A percentile compares a stretch with the other conserved stretches of the same genome.
phyloP scores from a whole-genome alignment of 2,888 invertebrate species.

The Melanostoma scalare region DNA sequence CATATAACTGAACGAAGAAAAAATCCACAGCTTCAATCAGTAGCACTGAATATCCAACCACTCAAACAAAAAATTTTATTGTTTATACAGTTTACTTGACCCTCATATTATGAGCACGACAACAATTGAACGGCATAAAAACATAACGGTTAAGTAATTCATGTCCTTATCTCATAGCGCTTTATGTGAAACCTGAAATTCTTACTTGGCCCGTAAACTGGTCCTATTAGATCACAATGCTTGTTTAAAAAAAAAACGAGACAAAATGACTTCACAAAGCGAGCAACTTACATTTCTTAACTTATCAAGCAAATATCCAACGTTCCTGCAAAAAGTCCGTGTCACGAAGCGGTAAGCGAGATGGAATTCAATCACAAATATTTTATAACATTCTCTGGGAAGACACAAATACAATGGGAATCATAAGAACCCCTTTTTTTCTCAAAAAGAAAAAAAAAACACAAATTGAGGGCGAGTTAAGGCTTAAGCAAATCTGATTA shows the following conservation, averaged over 20 bases:
- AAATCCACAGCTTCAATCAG: background rate
- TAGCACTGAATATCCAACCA: no score
- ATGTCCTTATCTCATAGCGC: conserved; percentile 57
- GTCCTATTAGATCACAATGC: conserved; percentile 65
- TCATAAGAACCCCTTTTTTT: background rate
- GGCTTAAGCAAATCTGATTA: conserved; percentile 2
- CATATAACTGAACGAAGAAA: no score
- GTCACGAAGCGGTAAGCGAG: conserved; percentile 3
- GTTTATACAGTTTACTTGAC: conserved; percentile 1
- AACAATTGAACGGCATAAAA: conserved; percentile 12
- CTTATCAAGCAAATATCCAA: conserved; percentile 15
- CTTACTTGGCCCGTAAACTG: conserved; percentile 31
- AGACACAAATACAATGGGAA: conserved; percentile 23
- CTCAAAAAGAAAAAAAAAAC: background rate
- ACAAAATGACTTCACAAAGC: conserved; percentile 10
- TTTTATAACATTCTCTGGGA: conserved; percentile 14
- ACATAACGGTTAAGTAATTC: conserved; percentile 59
- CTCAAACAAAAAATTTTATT: background rate
- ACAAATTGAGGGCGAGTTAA: background rate
- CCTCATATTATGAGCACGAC: background rate
- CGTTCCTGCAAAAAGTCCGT: conserved; percentile 38
- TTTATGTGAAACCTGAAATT: conserved; percentile 48
- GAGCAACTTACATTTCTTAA: conserved; percentile 63
- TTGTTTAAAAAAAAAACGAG: conserved; percentile 30
- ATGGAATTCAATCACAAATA: conserved; percentile 17